Percentiles rank a stretch among this genome's conserved stretches.
Conservation (phyloP, 2,888 invertebrate genomes). For the Lasius platythorax region DNA sequence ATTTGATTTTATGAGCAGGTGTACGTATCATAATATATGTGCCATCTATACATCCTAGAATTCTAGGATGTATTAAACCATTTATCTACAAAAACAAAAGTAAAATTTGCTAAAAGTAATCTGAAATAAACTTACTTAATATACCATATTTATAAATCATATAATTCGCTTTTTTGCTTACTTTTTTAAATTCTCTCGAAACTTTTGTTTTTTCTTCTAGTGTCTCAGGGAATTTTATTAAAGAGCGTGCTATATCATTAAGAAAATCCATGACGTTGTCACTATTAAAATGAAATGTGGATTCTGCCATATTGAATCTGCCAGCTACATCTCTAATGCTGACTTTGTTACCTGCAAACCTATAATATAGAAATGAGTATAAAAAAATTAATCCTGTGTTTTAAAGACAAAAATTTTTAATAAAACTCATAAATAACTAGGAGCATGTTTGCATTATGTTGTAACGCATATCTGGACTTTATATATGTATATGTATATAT, state of each 20-base stretch:
- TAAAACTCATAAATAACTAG: background rate
- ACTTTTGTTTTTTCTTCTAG: background rate
- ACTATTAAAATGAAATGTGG: background rate
- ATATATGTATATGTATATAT: too few species aligned
- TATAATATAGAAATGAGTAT: background rate
- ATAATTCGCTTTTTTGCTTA: background rate
- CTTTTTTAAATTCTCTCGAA: background rate
- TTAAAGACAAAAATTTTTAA: background rate
- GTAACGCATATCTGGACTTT: background rate
- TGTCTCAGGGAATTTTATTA: conserved; percentile 5
- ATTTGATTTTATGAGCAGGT: conserved; percentile 20
- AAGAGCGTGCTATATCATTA: background rate
- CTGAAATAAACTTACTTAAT: too few species aligned
- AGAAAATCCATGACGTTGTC: conserved; percentile 5
- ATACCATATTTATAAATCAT: background rate
- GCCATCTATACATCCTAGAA: conserved; percentile 17
- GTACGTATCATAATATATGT: conserved; percentile 20
- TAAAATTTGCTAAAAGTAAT: too few species aligned
- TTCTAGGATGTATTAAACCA: conserved; percentile 2
- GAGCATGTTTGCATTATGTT: background rate
- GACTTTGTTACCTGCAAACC: conserved; percentile 22
- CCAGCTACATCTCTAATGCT: conserved; percentile 1
- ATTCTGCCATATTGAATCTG: conserved; percentile 21
- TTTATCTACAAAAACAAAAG: background rate
- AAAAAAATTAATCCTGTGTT: background rate